Conservation (phyloP, 64 coral and sea anemone species). For the Cladopsammia gracilis region DNA sequence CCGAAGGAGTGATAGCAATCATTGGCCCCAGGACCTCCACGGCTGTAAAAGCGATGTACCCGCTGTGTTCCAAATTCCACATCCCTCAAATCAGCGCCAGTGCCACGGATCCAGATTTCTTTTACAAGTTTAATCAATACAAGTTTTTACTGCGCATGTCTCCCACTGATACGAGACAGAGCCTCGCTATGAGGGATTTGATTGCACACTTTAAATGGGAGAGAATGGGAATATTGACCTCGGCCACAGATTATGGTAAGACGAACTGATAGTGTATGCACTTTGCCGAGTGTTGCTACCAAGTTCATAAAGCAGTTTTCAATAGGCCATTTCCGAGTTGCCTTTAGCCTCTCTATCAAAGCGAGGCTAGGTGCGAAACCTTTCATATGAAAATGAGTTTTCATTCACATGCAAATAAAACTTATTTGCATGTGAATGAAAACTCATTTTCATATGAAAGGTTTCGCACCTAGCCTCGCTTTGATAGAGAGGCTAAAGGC, state of each 20-base stretch:
- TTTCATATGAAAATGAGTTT: too few relatives aligned
- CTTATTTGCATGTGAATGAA: too few relatives aligned
- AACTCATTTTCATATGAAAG: too few relatives aligned
- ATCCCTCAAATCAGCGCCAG: slow-evolving; percentile 67
- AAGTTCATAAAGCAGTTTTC: too few relatives aligned
- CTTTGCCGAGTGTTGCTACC: too few relatives aligned
- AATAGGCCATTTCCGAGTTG: too few relatives aligned
- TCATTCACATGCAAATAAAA: too few relatives aligned
- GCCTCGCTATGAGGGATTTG: not conserved
- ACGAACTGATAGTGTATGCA: too few relatives aligned
- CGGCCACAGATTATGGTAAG: slow-evolving; percentile 69
- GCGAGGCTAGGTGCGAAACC: too few relatives aligned
- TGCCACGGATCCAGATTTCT: slow-evolving; percentile 66
- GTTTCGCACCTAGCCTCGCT: too few relatives aligned
- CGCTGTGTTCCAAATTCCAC: slow-evolving; percentile 62
- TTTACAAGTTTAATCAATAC: slow-evolving; percentile 1
- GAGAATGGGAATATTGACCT: slow-evolving; percentile 77
- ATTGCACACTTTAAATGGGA: slow-evolving; percentile 64
- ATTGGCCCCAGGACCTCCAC: slow-evolving; percentile 74
- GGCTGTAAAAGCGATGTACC: slow-evolving; percentile 35
- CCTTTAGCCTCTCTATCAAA: too few relatives aligned
- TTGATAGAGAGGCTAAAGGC: too few relatives aligned
- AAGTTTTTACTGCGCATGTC: slow-evolving; percentile 67
- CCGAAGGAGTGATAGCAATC: slow-evolving; percentile 75
- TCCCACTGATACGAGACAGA: not conserved